phyloP scores from a whole-genome alignment of 1,140 invertebrate genomes.

The Drosophila grimshawi region DNA sequence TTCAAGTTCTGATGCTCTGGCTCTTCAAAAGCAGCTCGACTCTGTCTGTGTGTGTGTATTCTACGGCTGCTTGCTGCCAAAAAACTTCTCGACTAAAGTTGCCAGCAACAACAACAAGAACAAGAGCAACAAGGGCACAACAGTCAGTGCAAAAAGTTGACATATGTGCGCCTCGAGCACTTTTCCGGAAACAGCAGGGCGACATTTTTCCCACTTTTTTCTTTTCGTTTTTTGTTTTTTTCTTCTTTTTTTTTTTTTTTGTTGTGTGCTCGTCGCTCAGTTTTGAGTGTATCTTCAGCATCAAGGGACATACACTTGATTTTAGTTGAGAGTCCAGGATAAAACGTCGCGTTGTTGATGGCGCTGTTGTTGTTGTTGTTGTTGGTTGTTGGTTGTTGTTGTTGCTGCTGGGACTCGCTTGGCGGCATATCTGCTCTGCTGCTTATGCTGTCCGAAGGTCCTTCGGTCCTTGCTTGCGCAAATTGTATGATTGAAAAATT shows the following conservation, averaged over 20 bases:
- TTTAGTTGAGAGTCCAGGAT: slow-evolving; percentile 73
- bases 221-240: slow-evolving; percentile 15
- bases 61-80: slow-evolving; percentile 20
- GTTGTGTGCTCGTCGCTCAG: slow-evolving; percentile 25
- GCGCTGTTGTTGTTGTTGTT: slow-evolving; percentile 1
- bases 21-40: slow-evolving; percentile 16
- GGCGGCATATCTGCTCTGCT: slow-evolving; percentile 25
- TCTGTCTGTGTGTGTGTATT: neutral
- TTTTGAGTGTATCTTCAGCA: slow-evolving; percentile 72
- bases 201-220: slow-evolving; percentile 66
- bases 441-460: slow-evolving; percentile 5
- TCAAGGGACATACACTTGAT: slow-evolving; percentile 79
- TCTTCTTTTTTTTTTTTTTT: slow-evolving; percentile 15
- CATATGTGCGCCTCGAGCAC: slow-evolving; percentile 84
- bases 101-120: slow-evolving; percentile 36
- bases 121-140: slow-evolving; percentile 13
- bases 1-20: slow-evolving; percentile 79
- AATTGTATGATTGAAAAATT: slow-evolving; percentile 81
- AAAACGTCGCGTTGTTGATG: slow-evolving; percentile 53
- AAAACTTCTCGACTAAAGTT: slow-evolving; percentile 71
- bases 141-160: slow-evolving; percentile 76
- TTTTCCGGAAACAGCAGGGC: slow-evolving; percentile 81
- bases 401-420: slow-evolving; percentile 16
- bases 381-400: slow-evolving; percentile 3
- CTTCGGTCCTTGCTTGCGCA: slow-evolving; percentile 32